Base-by-base conservation (phyloP, 64 coral and sea anemone species). In the Montipora efflorescens region DNA sequence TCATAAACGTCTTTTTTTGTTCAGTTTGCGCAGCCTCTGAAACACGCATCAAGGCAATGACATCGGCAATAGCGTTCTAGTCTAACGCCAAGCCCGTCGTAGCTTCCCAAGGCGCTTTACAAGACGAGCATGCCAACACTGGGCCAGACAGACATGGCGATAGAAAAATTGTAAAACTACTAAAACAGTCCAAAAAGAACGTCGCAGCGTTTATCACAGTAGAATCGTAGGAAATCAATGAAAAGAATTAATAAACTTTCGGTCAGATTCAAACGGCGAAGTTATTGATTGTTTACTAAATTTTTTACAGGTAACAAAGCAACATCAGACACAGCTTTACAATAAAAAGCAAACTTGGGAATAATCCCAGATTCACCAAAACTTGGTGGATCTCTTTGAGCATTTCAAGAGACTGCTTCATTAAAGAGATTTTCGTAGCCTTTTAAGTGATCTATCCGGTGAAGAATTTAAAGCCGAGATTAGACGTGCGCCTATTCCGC, bases 341-440 rank as follows among this genome's bases (percentile, higher is more conserved):
- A 46, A 76, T 73, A 25, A 76, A 76, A 76, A 4, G 45, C 13
- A 67, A 67, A 19, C 43, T 67, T 67, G 28, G 25, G 47, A 50
- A 50, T 50, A 48, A 67, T 72, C 45, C 22, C 82, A 25, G 19
- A 72, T 18, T 72, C 47, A 21, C 51, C 18, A 5, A 14, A 72
- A 71, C 64, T 84, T 71, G 16, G 66, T 71, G 62, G 68, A 49
- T 72, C 82, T 52, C 46, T 86, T 86, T 86, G 82, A 73, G 66
- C 47, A 71, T 68, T 49, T 86, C 82, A 86, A 86, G 82, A 47
- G 82, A 4, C 82, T 46, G 18, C 71, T 86, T 36, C 36, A 36
- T 36, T 71, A 71, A 72, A 45, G 66, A 66, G 67, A 71, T 86
- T 86, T 86, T 70, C 22, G 7, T 50, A 47, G 1, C 15, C 13